Conservation (phyloP, 2,888 invertebrate species). For the Drosophila emarginata region DNA sequence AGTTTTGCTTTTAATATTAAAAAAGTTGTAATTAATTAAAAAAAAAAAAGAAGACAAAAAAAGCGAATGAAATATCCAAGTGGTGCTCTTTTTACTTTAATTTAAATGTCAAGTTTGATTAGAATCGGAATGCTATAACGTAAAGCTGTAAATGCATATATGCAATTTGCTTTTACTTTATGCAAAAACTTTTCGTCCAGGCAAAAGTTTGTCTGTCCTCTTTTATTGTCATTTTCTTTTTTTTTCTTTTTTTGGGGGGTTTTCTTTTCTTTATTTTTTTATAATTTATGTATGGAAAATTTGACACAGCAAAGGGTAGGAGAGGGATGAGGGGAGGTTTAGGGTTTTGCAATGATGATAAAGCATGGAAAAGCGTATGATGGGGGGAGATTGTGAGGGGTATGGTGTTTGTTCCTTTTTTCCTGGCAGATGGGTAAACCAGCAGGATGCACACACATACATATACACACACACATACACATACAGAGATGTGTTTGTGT, state of each 20-base stretch:
- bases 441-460: conserved; percentile 6
- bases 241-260: not conserved
- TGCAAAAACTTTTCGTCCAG: not conserved
- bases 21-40: too few relatives aligned
- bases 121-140: not conserved
- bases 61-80: not conserved
- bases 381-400: not conserved
- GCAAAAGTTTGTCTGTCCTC: not conserved
- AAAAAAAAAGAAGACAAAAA: too few relatives aligned
- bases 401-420: not conserved
- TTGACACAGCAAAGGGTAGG: not conserved
- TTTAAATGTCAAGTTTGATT: not conserved
- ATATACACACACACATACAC: too few relatives aligned
- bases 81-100: not conserved
- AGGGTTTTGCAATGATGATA: too few relatives aligned
- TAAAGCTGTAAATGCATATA: conserved; percentile 2
- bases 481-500: conserved; percentile 40
- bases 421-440: not conserved
- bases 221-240: not conserved
- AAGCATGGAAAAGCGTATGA: not conserved
- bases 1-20: too few relatives aligned
- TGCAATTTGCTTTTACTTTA: conserved; percentile 6
- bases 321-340: too few relatives aligned
- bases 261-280: not conserved
- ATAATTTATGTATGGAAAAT: conserved; percentile 3